Evolutionary conservation across 2,888 invertebrate genomes (phyloP), one percentile per base, ranked within the genome.

Genomic region (Chloroclystis v-ata): DNA sequence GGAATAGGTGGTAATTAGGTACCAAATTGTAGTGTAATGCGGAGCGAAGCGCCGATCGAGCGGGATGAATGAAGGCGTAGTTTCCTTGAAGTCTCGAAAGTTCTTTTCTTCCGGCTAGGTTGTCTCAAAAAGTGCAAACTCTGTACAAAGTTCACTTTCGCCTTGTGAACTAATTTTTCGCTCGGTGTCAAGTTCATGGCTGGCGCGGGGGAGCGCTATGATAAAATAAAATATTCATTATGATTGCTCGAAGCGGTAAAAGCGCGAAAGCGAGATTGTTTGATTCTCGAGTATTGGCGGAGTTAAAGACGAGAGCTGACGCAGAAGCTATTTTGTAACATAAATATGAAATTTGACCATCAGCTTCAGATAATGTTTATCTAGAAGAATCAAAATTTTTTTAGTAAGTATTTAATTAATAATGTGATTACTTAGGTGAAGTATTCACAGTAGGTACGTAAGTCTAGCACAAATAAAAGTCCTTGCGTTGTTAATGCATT

Each of bases 141-240:
- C 82, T 71, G 82, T 80, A 78, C 81, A 79, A 85, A 85, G 78
- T 87, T 85, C 84, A 83, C 84, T 84, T 83, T 85, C 85, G 77
- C 83, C 80, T 83, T 82, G 81, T 85, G 86, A 86, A 86, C 86
- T 85, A 86, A 86, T 86, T 87, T 87, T 87, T 86, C 84, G 77
- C 75, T 78, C 78, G 78, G 84, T 86, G 86, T 87, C 87, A 87
- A 86, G 86, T 86, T 87, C 86, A 87, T 66, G 83, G 83, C 76
- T 80, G 59, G 56, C 49, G 58, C 49, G 59, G 64, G 60, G 59
- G 66, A 61, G 63, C 59, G 80, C 72, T 82, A 80, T 82, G 84
- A 85, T 84, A 83, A 84, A 86, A 85, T 87, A 86, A 86, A 87
- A 86, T 86, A 86, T 87, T 86, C 86, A 86, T 87, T 85, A 87